Percentiles rank a stretch among this genome's conserved stretches.
Evolutionary conservation across 2,797 vertebrate species (phyloP).

Genomic region (Rallus crepitans): DNA sequence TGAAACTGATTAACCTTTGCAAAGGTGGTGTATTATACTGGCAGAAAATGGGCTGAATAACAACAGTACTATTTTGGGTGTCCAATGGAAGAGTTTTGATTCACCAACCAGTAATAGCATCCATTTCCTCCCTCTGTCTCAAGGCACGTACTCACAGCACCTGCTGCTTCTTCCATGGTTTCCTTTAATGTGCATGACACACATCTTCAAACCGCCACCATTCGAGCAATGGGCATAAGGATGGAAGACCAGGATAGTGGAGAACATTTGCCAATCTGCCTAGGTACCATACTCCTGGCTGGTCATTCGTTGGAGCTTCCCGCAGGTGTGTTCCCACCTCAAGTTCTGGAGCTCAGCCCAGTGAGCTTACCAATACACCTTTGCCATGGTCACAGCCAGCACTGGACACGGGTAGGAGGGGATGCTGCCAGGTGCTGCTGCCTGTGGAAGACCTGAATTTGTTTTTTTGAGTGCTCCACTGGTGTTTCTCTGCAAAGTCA

Average conservation of each 20-base stretch:
- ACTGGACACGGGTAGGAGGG: neutral
- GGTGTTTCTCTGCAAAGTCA: neutral
- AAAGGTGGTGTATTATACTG: neutral
- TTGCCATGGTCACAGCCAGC: neutral
- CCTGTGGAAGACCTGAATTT: neutral
- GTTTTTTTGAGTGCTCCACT: neutral
- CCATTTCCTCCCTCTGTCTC: neutral
- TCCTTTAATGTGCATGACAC: neutral
- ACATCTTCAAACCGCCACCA: neutral
- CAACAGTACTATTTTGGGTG: neutral
- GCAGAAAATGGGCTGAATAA: neutral
- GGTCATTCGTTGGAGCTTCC: rapidly evolving
- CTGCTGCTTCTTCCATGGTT: neutral
- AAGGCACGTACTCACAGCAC: neutral
- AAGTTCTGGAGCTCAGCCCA: neutral
- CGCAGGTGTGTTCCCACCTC: neutral
- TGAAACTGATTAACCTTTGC: slow-evolving; percentile 64
- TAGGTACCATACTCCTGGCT: neutral
- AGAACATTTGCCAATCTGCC: neutral
- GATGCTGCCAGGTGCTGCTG: neutral
- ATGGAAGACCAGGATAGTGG: neutral
- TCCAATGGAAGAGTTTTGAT: neutral
- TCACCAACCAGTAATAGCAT: neutral
- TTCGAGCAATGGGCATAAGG: neutral
- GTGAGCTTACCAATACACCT: neutral